phyloP scores from a whole-genome alignment of 2,113 vertebrate genomes.

The Falcunculus frontatus region DNA sequence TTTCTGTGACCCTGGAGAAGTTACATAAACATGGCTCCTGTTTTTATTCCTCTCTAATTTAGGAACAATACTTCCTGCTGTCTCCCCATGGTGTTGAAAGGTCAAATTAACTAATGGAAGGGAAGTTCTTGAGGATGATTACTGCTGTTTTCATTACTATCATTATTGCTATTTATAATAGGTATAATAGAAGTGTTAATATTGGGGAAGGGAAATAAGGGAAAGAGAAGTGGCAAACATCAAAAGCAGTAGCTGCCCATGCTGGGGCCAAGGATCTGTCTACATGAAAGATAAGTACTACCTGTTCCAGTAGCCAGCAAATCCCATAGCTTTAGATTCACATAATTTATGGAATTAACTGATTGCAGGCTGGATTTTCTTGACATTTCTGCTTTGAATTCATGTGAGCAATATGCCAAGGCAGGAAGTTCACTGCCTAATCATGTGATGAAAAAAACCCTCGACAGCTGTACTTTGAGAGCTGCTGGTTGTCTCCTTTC shows the following conservation, averaged over 20 bases:
- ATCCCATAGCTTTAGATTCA: neutral
- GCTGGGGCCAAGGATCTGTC: neutral
- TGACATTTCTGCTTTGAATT: neutral
- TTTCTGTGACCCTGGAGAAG: slow-evolving; percentile 34
- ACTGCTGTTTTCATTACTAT: neutral
- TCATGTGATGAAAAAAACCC: neutral
- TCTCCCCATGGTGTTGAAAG: neutral
- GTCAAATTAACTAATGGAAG: neutral
- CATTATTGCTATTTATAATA: neutral
- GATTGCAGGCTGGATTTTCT: neutral
- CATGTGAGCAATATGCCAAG: neutral
- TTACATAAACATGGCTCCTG: slow-evolving; percentile 10
- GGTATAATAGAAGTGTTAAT: neutral
- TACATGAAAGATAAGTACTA: neutral
- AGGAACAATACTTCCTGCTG: neutral
- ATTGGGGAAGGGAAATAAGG: neutral
- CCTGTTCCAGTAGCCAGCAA: neutral
- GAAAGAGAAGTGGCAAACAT: neutral
- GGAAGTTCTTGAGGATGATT: neutral
- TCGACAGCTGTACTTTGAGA: neutral
- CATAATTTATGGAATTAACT: neutral
- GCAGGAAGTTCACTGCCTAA: neutral
- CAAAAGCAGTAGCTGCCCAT: neutral
- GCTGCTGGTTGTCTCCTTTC: neutral
- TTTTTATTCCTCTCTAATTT: slow-evolving; percentile 28